A percentile compares a stretch with the other conserved stretches of the same genome.
Conservation (phyloP, 2,797 vertebrate species). For the Neostethus bicornis region DNA sequence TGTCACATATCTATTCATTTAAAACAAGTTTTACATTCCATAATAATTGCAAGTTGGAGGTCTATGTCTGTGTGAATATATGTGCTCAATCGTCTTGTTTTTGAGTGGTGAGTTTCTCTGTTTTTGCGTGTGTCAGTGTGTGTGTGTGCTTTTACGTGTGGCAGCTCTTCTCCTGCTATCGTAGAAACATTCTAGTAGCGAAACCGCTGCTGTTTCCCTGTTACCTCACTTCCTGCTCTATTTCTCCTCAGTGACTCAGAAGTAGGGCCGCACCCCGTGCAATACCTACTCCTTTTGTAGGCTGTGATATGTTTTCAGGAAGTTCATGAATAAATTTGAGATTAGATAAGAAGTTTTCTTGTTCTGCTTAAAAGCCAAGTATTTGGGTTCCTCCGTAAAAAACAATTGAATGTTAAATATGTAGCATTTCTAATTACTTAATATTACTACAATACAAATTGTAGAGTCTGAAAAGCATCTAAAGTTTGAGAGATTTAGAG, state of each 20-base stretch:
- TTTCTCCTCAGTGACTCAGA: slow-evolving; percentile 68
- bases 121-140: slow-evolving; percentile 44
- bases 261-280: slow-evolving; percentile 46
- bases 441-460: slow-evolving; percentile 10
- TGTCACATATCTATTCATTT: slow-evolving; percentile 42
- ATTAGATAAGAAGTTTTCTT: slow-evolving; percentile 29
- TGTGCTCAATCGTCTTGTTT: slow-evolving; percentile 57
- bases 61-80: slow-evolving; percentile 70
- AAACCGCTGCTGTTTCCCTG: slow-evolving; percentile 62
- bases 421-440: background rate
- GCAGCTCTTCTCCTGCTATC: slow-evolving; percentile 69
- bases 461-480: slow-evolving; percentile 44
- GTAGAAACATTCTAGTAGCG: slow-evolving; percentile 71
- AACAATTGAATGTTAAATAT: slow-evolving; percentile 20
- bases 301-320: slow-evolving; percentile 49
- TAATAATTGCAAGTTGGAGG: slow-evolving; percentile 59
- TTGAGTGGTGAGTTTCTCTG: slow-evolving; percentile 45
- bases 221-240: slow-evolving; percentile 78
- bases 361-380: slow-evolving; percentile 25
- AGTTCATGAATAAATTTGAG: slow-evolving; percentile 14
- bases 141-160: slow-evolving; percentile 57
- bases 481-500: background rate
- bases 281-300: slow-evolving; percentile 59
- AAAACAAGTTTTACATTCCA: slow-evolving; percentile 44
- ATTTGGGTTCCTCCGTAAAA: slow-evolving; percentile 21